Evolutionary conservation across 2,888 invertebrate genomes (phyloP).

Genomic region (Archips crataeganus): DNA sequence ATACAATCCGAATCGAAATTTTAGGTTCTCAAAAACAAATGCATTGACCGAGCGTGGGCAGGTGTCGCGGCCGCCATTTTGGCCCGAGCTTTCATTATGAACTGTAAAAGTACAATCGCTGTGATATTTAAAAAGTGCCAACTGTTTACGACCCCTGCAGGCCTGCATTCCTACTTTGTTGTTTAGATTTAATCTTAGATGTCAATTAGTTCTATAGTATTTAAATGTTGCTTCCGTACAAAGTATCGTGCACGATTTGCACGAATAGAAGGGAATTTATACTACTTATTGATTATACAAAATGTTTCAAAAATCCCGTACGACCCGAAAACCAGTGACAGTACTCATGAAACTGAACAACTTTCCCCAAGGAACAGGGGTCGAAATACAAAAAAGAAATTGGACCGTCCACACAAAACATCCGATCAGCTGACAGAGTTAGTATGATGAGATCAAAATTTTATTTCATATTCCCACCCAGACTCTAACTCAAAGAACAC

Average conservation of each 20-base stretch:
- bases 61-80: conserved; percentile 32
- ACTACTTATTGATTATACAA: neutral
- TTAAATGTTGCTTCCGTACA: neutral
- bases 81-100: conserved; percentile 28
- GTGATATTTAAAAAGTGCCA: conserved; percentile 40
- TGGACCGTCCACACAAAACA: too few relatives aligned
- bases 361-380: too few relatives aligned
- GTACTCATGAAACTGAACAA: too few relatives aligned
- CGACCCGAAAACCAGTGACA: too few relatives aligned
- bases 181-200: neutral
- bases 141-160: conserved; percentile 31
- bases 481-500: too few relatives aligned
- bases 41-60: conserved; percentile 27
- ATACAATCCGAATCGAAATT: neutral
- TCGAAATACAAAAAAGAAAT: too few relatives aligned
- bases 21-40: conserved; percentile 11
- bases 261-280: neutral
- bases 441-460: too few relatives aligned
- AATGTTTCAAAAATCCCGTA: too few relatives aligned
- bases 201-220: neutral
- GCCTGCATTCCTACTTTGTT: conserved; percentile 27
- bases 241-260: neutral
- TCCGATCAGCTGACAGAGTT: too few relatives aligned
- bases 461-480: too few relatives aligned
- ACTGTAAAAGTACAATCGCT: conserved; percentile 38